Percentiles rank a stretch among this genome's conserved stretches.
These are phyloP conservation scores for Alces alces DNA, from an alignment of 2,113 vertebrate species.

Conservation along the genomic window DNA sequence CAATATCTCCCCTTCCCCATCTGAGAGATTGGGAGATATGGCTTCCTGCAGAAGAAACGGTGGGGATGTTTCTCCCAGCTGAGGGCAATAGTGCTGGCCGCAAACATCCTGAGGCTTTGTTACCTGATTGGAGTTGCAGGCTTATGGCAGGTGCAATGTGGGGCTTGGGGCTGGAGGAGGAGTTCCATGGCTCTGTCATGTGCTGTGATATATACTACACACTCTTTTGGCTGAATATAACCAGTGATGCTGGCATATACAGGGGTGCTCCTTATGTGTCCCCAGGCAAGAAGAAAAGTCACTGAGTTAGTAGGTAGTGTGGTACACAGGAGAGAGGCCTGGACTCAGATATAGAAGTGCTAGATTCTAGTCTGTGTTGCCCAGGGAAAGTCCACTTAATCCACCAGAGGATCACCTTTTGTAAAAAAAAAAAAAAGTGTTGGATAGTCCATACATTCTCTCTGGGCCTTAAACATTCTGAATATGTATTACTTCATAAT, in stretches of 20 bases:
- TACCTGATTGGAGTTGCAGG: background rate
- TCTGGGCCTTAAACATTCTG: background rate
- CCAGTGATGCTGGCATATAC: accelerated
- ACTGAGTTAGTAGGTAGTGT: background rate
- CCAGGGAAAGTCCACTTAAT: background rate
- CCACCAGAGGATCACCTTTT: background rate
- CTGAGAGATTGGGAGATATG: background rate
- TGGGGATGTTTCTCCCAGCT: background rate
- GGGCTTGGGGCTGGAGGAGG: accelerated
- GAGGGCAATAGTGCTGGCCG: background rate
- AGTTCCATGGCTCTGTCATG: background rate
- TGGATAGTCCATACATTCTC: background rate
- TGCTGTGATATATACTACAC: background rate
- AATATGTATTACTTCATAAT: background rate
- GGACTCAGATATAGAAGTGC: background rate
- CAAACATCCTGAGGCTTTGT: background rate
- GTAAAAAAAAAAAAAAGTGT: background rate
- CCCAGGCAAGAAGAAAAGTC: background rate
- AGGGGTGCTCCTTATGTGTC: background rate
- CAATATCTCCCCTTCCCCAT: background rate
- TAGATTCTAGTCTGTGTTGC: background rate
- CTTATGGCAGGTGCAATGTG: background rate
- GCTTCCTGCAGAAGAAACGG: background rate
- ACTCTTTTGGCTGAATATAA: no score
- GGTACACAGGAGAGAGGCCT: background rate